Evolutionary conservation across 2,113 vertebrate genomes (phyloP).

Genomic region (Sturnus vulgaris): DNA sequence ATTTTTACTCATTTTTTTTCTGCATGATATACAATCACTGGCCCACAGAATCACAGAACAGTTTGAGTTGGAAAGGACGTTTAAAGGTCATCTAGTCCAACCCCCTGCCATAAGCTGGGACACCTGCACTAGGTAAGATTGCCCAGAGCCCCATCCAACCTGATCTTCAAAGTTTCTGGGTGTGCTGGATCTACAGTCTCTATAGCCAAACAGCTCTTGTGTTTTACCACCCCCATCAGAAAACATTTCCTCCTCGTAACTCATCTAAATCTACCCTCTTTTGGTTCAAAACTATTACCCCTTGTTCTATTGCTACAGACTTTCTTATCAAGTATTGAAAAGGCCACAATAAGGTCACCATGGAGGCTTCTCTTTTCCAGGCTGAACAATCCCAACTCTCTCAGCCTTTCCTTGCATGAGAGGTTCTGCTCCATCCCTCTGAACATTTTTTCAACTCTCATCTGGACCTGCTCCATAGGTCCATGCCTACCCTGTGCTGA

Average conservation of each 20-base stretch:
- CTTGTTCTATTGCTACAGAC: background rate
- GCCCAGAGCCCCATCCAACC: background rate
- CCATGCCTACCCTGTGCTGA: background rate
- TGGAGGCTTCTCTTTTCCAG: background rate
- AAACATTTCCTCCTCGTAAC: background rate
- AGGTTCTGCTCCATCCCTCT: background rate
- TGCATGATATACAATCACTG: accelerated
- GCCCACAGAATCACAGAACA: background rate
- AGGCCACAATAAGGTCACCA: accelerated
- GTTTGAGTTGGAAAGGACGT: background rate
- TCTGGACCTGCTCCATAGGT: background rate
- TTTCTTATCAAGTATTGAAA: background rate
- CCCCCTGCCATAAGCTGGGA: accelerated
- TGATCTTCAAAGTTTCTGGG: background rate
- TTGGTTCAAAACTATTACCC: background rate
- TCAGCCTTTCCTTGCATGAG: background rate
- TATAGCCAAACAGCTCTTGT: accelerated
- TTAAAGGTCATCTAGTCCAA: background rate
- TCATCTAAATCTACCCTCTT: background rate
- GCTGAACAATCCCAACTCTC: background rate
- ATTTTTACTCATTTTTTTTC: background rate
- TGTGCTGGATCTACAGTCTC: background rate
- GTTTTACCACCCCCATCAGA: accelerated
- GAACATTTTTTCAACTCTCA: background rate
- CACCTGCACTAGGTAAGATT: background rate